phyloP scores from a whole-genome alignment of 2,888 invertebrate species.

The Erpobdella octoculata region DNA sequence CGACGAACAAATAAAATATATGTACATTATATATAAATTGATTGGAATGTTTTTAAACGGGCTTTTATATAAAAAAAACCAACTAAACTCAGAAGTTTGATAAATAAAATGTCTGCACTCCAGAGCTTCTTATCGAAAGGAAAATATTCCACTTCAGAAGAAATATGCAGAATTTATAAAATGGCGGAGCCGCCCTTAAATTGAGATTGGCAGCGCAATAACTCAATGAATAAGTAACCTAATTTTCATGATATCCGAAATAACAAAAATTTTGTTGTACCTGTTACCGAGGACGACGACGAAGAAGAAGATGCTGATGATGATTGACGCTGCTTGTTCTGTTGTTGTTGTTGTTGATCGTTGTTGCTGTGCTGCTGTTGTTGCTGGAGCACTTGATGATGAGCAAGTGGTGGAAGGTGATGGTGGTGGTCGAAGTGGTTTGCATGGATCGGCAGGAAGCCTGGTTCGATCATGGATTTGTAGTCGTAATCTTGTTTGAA shows the following conservation, averaged over 20 bases:
- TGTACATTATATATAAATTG: too few species aligned
- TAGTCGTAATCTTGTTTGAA: constrained; percentile 18
- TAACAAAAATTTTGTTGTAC: background rate
- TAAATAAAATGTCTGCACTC: too few species aligned
- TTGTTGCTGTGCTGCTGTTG: background rate
- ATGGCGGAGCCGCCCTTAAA: too few species aligned
- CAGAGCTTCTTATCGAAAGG: too few species aligned
- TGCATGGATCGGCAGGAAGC: background rate
- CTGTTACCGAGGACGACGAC: constrained; percentile 3
- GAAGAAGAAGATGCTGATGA: constrained; percentile 1
- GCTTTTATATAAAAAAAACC: too few species aligned
- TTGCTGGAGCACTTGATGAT: constrained; percentile 7
- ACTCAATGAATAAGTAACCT: constrained; percentile 1
- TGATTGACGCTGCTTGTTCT: background rate
- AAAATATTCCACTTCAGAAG: too few species aligned
- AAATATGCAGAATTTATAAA: too few species aligned
- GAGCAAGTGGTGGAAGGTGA: background rate
- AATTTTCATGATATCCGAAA: background rate
- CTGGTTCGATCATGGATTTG: constrained; percentile 6
- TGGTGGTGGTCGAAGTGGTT: background rate
- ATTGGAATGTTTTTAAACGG: too few species aligned
- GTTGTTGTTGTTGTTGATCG: background rate
- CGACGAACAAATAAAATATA: too few species aligned
- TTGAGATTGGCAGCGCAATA: background rate
- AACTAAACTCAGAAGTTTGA: too few species aligned